A percentile compares a stretch with the other conserved stretches of the same genome.
phyloP scores from a whole-genome alignment of 2,888 invertebrate genomes.

The Pseudococcus viburni region DNA sequence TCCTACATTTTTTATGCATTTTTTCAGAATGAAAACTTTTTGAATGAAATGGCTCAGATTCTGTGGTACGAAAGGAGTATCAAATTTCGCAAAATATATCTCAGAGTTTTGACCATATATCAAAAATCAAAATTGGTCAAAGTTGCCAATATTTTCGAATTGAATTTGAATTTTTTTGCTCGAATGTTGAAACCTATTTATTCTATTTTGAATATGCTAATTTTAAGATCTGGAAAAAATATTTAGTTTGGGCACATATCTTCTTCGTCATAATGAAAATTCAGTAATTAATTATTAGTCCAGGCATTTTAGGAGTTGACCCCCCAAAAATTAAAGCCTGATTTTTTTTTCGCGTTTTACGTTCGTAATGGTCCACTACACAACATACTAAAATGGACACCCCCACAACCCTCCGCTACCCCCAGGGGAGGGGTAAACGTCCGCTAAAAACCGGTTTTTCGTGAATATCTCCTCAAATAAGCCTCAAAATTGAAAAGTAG shows the following conservation, averaged over 20 bases:
- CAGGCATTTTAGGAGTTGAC: too few species aligned
- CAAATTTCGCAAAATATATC: slow-evolving; percentile 18
- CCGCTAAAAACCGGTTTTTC: too few species aligned
- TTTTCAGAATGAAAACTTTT: background rate
- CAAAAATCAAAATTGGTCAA: background rate
- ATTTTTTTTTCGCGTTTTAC: too few species aligned
- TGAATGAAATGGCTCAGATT: slow-evolving; percentile 6
- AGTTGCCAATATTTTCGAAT: background rate
- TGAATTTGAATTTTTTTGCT: slow-evolving; percentile 19
- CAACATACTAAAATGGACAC: too few species aligned
- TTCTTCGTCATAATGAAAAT: background rate
- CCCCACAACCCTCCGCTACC: too few species aligned
- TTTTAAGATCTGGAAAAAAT: slow-evolving; percentile 17
- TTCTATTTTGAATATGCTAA: slow-evolving; percentile 10
- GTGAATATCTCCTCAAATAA: too few species aligned
- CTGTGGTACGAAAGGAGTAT: background rate
- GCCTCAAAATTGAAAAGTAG: too few species aligned
- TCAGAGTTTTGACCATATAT: background rate
- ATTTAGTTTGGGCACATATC: background rate
- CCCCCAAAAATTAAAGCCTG: too few species aligned
- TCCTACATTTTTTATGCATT: background rate
- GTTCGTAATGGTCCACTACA: too few species aligned
- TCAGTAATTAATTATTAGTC: too few species aligned
- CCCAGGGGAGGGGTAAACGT: too few species aligned
- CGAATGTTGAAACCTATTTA: slow-evolving; percentile 6